Conservation (phyloP, 2,888 invertebrate species). For the Erebia aethiops region DNA sequence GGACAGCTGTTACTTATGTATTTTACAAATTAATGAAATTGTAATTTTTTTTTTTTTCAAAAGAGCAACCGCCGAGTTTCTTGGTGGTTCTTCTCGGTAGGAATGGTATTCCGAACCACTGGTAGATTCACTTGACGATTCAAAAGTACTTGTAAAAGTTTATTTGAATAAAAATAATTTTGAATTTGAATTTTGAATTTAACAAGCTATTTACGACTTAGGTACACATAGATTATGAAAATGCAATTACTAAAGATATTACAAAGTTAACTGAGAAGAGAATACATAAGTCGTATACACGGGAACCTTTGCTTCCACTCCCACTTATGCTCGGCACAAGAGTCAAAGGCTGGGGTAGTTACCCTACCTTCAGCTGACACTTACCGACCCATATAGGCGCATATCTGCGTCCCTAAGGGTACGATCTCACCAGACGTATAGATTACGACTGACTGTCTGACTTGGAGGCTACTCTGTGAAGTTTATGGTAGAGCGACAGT, state of each 20-base stretch:
- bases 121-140: too few relatives aligned
- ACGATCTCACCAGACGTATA: background rate
- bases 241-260: slow-evolving; percentile 5
- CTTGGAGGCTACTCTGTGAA: background rate
- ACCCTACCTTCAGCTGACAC: slow-evolving; percentile 57
- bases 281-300: slow-evolving; percentile 18
- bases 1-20: too few relatives aligned
- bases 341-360: slow-evolving; percentile 47
- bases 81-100: too few relatives aligned
- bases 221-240: background rate
- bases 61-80: too few relatives aligned
- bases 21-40: too few relatives aligned
- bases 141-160: too few relatives aligned
- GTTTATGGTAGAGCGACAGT: background rate
- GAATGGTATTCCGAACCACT: too few relatives aligned
- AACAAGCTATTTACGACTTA: background rate
- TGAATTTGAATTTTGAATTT: too few relatives aligned
- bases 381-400: slow-evolving; percentile 62
- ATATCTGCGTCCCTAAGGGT: slow-evolving; percentile 64
- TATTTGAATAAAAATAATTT: too few relatives aligned
- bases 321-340: slow-evolving; percentile 38
- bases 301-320: slow-evolving; percentile 15
- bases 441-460: background rate
- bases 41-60: too few relatives aligned
- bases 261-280: slow-evolving; percentile 21